Conservation (phyloP, 2,797 vertebrate species). For the Sebastes miniatus region DNA sequence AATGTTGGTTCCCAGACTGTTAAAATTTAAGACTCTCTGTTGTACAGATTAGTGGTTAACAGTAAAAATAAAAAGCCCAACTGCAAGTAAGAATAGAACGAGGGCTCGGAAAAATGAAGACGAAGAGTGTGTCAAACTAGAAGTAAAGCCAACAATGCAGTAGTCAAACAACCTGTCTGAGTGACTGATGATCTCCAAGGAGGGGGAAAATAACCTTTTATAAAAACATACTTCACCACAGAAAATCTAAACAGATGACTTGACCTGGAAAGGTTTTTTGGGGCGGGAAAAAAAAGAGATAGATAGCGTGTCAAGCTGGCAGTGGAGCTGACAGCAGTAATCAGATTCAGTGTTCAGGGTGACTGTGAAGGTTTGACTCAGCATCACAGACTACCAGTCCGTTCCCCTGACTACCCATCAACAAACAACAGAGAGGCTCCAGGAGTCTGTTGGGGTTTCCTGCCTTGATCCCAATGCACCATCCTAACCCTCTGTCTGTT, state of each 20-base stretch:
- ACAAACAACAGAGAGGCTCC: slow-evolving; percentile 75
- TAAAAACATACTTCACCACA: slow-evolving; percentile 18
- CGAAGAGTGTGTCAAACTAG: background rate
- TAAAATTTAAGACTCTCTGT: slow-evolving; percentile 26
- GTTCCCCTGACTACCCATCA: slow-evolving; percentile 74
- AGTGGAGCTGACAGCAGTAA: slow-evolving; percentile 35
- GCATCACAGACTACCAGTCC: slow-evolving; percentile 45
- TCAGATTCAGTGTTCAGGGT: slow-evolving; percentile 39
- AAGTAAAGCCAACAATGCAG: slow-evolving; percentile 10
- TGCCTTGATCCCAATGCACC: slow-evolving; percentile 35
- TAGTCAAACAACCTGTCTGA: slow-evolving; percentile 15
- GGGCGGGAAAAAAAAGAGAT: background rate
- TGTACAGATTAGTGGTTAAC: slow-evolving; percentile 27
- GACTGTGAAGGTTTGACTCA: slow-evolving; percentile 53
- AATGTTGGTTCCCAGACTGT: slow-evolving; percentile 11
- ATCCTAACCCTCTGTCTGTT: slow-evolving; percentile 30
- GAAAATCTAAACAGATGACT: slow-evolving; percentile 31
- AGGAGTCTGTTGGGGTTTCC: slow-evolving; percentile 67
- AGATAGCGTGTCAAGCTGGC: slow-evolving; percentile 29
- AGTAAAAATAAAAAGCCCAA: slow-evolving; percentile 12
- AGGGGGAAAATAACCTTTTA: slow-evolving; percentile 12
- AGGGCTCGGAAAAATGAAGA: slow-evolving; percentile 20
- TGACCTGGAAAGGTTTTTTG: slow-evolving; percentile 4
- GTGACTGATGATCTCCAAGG: slow-evolving; percentile 24
- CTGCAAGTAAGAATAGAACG: slow-evolving; percentile 3